Base-by-base conservation (phyloP, 2,113 vertebrate genomes). In the Corynorhinus townsendii region DNA sequence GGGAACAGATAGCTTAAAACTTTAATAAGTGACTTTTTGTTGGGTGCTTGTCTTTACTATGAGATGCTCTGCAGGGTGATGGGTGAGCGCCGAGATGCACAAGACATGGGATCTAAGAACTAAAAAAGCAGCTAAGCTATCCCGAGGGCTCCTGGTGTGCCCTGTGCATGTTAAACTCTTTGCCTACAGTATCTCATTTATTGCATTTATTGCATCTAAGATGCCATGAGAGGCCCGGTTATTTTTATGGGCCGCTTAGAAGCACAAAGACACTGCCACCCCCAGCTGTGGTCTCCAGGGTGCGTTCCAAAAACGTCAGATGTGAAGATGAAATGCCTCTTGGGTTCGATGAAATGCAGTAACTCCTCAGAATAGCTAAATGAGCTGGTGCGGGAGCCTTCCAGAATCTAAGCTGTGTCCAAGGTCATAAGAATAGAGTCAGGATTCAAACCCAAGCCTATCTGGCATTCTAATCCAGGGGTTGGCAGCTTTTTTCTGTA, bases 121-220 rank as follows among this genome's bases (percentile, higher is more conserved):
- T 2, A 17, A 84, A 84, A 26, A 11, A n/a, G 10, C 10, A 28
- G 17, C 68, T 47, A 15, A 40, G 22, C 52, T 59, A 2, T 26
- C 40, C 35, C 0, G 0, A 43, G 28, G 16, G 19, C 12, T 66
- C 33, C 22, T 28, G 1, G 0, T 30, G 7, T 38, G 52, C 28
- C 71, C 43, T 1, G 0, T 2, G 24, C 33, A 30, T 7, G 2
- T 11, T 35, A 35, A n/a, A 7, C 5, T 11, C 22, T 17, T 54
- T 7, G 22, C 4, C 64, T 28, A 26, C 1, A 0, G 47, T 30
- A 4, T 43, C 54, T 75, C 77, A 2, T 49, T 56, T 47, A 26
- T 83, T 7, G 2, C 62, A 2, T 72, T 72, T n/a, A 49, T 20
- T 35, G 17, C 28, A 5, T 88, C 43, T 45, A 28, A 52, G 73